Conservation (phyloP, 1,140 invertebrate genomes). For the Magallana angulata region DNA sequence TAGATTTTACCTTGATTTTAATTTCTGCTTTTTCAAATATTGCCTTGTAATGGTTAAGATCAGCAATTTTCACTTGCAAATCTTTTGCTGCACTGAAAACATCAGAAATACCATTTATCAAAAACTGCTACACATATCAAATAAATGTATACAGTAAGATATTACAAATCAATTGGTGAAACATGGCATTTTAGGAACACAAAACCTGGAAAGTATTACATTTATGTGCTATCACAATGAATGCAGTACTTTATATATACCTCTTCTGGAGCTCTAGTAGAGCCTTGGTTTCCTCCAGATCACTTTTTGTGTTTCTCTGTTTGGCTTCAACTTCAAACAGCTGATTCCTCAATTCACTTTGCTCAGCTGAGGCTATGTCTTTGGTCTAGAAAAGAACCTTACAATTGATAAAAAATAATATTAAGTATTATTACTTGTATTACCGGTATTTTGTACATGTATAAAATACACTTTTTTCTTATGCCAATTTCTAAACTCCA, state of each 20-base stretch:
- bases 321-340: constrained; percentile 60
- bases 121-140: no score
- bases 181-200: no score
- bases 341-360: constrained; percentile 62
- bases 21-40: constrained; percentile 57
- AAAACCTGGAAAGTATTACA: no score
- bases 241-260: constrained; percentile 45
- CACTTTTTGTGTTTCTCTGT: constrained; percentile 56
- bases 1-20: constrained; percentile 62
- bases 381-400: constrained; percentile 57
- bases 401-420: no score
- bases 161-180: no score
- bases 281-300: constrained; percentile 66
- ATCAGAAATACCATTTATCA: no score
- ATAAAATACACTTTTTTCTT: no score
- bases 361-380: constrained; percentile 60
- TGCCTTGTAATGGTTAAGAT: constrained; percentile 61
- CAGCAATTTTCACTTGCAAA: constrained; percentile 59
- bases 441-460: no score
- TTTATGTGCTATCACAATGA: no score
- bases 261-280: constrained; percentile 64
- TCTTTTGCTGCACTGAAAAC: constrained; percentile 61
- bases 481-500: no score
- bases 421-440: no score
- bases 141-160: no score